Evolutionary conservation across 2,113 vertebrate genomes (phyloP).

Genomic region (Deroptyus accipitrinus): DNA sequence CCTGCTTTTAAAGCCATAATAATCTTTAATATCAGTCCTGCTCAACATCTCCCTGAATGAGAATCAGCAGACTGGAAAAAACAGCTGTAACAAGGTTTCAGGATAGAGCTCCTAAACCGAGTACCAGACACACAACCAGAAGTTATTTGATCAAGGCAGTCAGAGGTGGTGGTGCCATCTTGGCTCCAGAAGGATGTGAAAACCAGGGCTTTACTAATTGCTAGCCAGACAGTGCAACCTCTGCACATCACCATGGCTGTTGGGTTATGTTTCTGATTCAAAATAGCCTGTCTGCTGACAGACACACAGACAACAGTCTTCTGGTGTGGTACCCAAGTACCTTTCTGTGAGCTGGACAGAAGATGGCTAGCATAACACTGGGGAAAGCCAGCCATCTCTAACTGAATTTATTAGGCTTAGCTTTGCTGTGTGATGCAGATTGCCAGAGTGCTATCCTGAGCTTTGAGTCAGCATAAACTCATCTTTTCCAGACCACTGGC

Average conservation of each 20-base stretch:
- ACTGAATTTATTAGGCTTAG: not conserved
- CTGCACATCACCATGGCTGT: fast-evolving
- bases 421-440: not conserved
- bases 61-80: not conserved
- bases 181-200: not conserved
- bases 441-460: fast-evolving
- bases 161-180: not conserved
- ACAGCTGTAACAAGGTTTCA: not conserved
- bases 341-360: not conserved
- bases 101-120: not conserved
- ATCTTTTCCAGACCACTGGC: not conserved
- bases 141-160: not conserved
- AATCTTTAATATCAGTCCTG: not conserved
- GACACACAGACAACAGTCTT: not conserved
- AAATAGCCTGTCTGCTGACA: not conserved
- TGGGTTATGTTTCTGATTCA: not conserved
- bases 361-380: not conserved
- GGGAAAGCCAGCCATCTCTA: not conserved
- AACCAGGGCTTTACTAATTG: not conserved
- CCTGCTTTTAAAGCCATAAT: not conserved
- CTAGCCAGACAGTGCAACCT: not conserved
- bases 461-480: fast-evolving
- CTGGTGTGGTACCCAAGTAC: not conserved
- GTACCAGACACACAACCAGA: not conserved
- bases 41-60: not conserved